Evolutionary conservation across 1,140 invertebrate genomes (phyloP).

Genomic region (Drosophila dunni): DNA sequence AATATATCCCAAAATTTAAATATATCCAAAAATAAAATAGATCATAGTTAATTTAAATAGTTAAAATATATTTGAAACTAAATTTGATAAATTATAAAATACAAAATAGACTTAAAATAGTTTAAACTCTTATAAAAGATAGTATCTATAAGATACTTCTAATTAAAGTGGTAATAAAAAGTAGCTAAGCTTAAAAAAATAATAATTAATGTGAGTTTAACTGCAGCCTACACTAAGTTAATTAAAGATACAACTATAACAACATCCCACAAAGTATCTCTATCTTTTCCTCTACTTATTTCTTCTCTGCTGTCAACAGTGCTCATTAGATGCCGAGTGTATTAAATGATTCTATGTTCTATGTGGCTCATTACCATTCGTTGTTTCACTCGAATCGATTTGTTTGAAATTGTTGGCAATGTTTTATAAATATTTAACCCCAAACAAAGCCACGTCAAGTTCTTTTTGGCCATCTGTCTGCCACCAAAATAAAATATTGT

Average conservation of each 20-base stretch:
- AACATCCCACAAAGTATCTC: background rate
- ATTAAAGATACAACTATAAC: background rate
- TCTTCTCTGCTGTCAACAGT: slow-evolving; percentile 10
- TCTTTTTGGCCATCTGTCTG: slow-evolving; percentile 23
- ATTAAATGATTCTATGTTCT: slow-evolving; percentile 18
- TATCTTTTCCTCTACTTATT: background rate
- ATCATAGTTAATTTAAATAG: background rate
- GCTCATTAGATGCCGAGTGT: background rate
- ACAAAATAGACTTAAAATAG: no score
- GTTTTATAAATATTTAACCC: slow-evolving; percentile 26
- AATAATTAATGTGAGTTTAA: no score
- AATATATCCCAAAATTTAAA: no score
- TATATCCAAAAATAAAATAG: no score
- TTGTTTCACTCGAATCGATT: slow-evolving; percentile 24
- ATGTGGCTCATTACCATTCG: slow-evolving; percentile 28
- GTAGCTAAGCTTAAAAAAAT: background rate
- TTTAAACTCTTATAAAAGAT: no score
- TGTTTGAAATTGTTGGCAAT: slow-evolving; percentile 33
- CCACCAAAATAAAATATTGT: slow-evolving; percentile 8
- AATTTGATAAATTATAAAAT: no score
- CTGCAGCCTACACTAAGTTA: background rate
- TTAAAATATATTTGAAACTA: background rate
- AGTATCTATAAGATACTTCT: no score
- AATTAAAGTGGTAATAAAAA: no score
- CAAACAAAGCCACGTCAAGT: slow-evolving; percentile 15